These are phyloP conservation scores for Coranthus polyacanthus DNA, from an alignment of 2,797 vertebrate genomes.

Conservation along the genomic window DNA sequence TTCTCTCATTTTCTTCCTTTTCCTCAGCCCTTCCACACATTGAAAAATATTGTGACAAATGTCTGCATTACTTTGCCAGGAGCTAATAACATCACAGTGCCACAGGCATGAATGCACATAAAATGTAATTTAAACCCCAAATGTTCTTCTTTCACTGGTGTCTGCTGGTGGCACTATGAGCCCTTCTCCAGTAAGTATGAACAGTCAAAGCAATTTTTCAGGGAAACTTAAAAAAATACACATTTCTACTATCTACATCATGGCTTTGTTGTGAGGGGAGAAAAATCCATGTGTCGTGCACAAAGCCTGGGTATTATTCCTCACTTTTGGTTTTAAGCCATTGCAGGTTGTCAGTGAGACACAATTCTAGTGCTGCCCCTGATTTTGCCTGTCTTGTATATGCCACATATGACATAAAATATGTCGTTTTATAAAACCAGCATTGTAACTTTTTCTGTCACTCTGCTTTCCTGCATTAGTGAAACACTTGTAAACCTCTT, in stretches of 20 bases:
- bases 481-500: slow-evolving; percentile 19
- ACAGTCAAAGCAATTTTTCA: neutral
- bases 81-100: slow-evolving; percentile 16
- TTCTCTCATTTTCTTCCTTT: neutral
- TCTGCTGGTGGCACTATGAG: neutral
- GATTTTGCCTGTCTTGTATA: neutral
- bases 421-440: slow-evolving; percentile 2
- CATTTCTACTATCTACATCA: neutral
- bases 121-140: slow-evolving; percentile 9
- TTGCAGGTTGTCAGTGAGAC: neutral
- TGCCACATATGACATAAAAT: slow-evolving; percentile 11
- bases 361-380: neutral
- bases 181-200: neutral
- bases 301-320: neutral
- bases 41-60: slow-evolving; percentile 31
- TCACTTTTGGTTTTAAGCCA: neutral
- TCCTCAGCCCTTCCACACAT: neutral
- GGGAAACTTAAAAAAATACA: neutral
- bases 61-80: slow-evolving; percentile 12
- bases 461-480: slow-evolving; percentile 1
- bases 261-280: neutral
- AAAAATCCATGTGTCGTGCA: slow-evolving; percentile 3
- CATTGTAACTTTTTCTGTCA: slow-evolving; percentile 9
- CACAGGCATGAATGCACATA: slow-evolving; percentile 11
- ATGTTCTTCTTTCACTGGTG: neutral